Conservation (phyloP, 2,888 invertebrate genomes). For the Rhamphomyia laevipes region DNA sequence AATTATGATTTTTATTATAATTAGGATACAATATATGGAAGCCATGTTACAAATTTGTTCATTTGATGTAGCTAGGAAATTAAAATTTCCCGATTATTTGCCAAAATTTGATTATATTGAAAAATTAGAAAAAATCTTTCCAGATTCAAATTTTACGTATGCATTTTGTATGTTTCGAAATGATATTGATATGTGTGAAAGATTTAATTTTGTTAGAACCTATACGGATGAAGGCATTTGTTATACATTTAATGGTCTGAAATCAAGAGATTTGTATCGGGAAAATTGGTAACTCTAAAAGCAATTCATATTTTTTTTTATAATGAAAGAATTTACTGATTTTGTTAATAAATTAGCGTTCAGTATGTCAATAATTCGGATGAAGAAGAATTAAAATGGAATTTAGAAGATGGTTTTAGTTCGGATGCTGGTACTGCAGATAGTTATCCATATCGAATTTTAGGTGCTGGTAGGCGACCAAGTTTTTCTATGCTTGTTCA, state of each 20-base stretch:
- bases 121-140: conserved; percentile 37
- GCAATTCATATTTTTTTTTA: too few relatives aligned
- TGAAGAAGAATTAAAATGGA: conserved; percentile 43
- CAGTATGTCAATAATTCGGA: too few relatives aligned
- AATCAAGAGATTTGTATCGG: conserved; percentile 44
- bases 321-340: too few relatives aligned
- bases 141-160: conserved; percentile 43
- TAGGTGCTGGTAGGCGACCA: conserved; percentile 53
- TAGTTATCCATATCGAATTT: conserved; percentile 55
- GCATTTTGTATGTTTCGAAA: conserved; percentile 47
- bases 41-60: conserved; percentile 30
- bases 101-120: conserved; percentile 22
- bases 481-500: conserved; percentile 52
- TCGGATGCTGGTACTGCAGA: conserved; percentile 35
- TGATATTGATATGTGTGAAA: conserved; percentile 41
- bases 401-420: conserved; percentile 50
- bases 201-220: conserved; percentile 45
- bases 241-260: conserved; percentile 54
- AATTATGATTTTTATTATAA: too few relatives aligned
- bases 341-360: too few relatives aligned
- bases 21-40: neutral
- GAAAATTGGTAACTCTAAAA: neutral
- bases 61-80: conserved; percentile 23
- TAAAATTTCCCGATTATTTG: conserved; percentile 19
- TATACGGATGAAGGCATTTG: conserved; percentile 59